Evolutionary conservation across 2,113 vertebrate genomes (phyloP), one percentile per base, ranked within the genome.

Genomic region (Corydoras sp.): DNA sequence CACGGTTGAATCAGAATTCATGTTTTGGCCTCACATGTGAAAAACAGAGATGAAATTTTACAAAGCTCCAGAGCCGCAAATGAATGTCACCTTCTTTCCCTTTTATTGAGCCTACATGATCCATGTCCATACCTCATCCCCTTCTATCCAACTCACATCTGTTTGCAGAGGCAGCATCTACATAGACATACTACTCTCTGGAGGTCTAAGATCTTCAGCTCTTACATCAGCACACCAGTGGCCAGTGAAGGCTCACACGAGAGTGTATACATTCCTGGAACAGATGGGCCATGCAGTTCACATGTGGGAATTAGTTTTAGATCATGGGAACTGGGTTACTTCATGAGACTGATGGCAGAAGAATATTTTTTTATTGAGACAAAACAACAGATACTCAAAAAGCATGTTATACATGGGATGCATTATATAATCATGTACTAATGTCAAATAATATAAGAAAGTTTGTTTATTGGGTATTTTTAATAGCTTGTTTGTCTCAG

Each of bases 61-160:
- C 13, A 71, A 11, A 56, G 35, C 32, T 65, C 65, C 75, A 65
- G 69, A 65, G 56, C 29, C 71, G 13, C 24, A 50, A 30, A 4
- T 71, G 58, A 62, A 68, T 62, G 71, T 69, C 13, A 13, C 56
- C 24, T 12, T 66, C 68, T 54, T 32, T 35, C 31, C 35, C 9
- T 2, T 32, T 71, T 60, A 62, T 9, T 61, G 30, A 72, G 69
- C 65, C 65, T 68, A 64, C 60, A 72, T 61, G 53, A 55, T 62
- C 58, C 71, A 14, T 3, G 35, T 66, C 67, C 30, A 62, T 68
- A 43, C 65, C 67, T 68, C 56, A 63, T 71, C 58, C 2, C 18
- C 29, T 68, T 51, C 50, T 65, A 53, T 64, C 30, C n/a, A 9
- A 29, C 63, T 68, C 59, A 68, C 69, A 77, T 71, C 65, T 55